phyloP scores from a whole-genome alignment of 2,797 vertebrate genomes.

The Nasua narica region DNA sequence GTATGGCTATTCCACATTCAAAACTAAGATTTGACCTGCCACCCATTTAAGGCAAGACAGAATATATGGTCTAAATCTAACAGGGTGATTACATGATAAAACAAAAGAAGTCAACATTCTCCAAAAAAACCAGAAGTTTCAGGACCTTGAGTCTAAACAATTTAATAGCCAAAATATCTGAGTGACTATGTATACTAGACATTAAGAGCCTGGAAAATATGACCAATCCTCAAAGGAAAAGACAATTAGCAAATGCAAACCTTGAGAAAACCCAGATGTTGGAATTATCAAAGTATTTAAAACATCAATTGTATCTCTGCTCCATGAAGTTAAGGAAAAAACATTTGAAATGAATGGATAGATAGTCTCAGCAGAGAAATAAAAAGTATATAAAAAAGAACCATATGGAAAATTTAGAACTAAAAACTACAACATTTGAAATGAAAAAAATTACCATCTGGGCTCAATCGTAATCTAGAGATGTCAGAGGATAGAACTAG shows the following conservation, averaged over 20 bases:
- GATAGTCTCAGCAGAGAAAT: background rate
- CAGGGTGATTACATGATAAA: background rate
- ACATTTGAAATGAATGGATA: background rate
- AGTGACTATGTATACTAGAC: background rate
- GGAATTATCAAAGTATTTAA: background rate
- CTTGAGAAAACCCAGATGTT: background rate
- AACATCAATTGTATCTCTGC: background rate
- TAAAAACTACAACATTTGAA: background rate
- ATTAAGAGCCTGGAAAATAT: background rate
- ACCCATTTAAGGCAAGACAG: background rate
- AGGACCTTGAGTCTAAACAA: background rate
- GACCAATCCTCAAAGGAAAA: background rate
- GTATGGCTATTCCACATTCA: background rate
- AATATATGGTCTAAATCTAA: constrained; percentile 8
- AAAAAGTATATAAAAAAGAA: background rate
- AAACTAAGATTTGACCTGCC: background rate
- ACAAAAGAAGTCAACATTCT: background rate
- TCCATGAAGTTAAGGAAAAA: background rate
- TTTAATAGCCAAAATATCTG: background rate
- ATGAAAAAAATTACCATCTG: background rate
- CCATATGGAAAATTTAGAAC: background rate
- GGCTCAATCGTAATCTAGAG: background rate
- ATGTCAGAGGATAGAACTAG: background rate
- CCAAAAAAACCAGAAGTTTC: background rate
- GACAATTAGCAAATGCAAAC: background rate